Base-by-base conservation (phyloP, 2,888 invertebrate species). In the Papilio gigon region DNA sequence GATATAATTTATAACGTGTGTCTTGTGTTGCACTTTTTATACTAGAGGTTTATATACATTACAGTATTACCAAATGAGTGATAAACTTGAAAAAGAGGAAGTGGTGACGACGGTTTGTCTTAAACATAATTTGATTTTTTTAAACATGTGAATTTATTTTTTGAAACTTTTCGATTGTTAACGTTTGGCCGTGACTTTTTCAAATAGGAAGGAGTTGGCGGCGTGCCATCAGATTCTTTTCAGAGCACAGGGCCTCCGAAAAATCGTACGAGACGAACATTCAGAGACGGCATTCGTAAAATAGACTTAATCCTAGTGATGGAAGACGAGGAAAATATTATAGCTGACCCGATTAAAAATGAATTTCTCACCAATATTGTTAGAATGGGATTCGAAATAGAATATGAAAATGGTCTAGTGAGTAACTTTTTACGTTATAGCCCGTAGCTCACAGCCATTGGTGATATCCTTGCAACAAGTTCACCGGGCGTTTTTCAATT, bases 241-340 rank as follows among this genome's bases (percentile, higher is more conserved):
- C 22, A 22, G 4, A 47, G 22, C 22, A 47, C 5, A 22, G 11
- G 22, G 11, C 22, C 22, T n/a, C 5, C 14, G 4, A 47, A 47
- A 20, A 20, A 11, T 27, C 17, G 22, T 25, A 3, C 50, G 6
- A 56, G 17, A 17, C 66, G 66, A 11, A 66, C 66, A 37, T 66
- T 66, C 35, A 66, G 66, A 20, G 66, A 66, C 27, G 60, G 66
- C 22, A 12, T 66, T 8, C 44, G 66, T n/a, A 59, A 44, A 37
- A 66, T 66, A 6, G 66, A 66, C 60, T 35, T 66, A 5, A 56
- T 66, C 17, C 25, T 66, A 8, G 66, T 60, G 9, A 9, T 60
- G 12, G 47, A 60, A 60, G 66, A 66, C 8, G 30, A 63, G 9
- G 63, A 63, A 35, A 22, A 63, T 30, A 1, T 25, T 3, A 14